Conservation (phyloP, 2,113 vertebrate species). For the Garra rufa region DNA sequence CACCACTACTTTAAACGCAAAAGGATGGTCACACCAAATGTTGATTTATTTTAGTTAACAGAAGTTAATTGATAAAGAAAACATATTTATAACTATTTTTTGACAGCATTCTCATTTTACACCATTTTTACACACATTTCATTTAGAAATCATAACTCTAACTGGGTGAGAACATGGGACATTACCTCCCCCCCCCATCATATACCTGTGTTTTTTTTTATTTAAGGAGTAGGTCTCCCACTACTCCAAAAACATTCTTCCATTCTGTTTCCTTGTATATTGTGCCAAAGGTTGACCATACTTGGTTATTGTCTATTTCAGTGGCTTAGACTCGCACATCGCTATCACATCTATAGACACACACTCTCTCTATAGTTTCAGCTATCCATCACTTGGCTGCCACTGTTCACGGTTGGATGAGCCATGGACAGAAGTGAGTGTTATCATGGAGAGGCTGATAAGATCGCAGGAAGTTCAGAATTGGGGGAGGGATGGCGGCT, state of each 20-base stretch:
- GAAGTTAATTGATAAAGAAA: no score
- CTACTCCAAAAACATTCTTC: neutral
- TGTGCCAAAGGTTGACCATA: slow-evolving; percentile 48
- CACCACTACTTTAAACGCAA: no score
- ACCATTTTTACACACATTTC: no score
- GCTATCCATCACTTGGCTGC: slow-evolving; percentile 48
- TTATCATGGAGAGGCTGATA: slow-evolving; percentile 44
- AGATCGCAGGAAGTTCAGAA: slow-evolving; percentile 29
- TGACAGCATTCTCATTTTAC: no score
- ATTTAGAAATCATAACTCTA: no score
- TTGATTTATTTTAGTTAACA: no score
- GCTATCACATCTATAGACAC: slow-evolving; percentile 10
- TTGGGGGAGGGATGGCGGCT: slow-evolving; percentile 23
- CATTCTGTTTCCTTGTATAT: neutral
- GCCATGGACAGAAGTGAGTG: slow-evolving; percentile 32
- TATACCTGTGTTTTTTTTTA: neutral
- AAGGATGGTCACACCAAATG: no score
- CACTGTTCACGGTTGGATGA: slow-evolving; percentile 39
- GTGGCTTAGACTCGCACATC: slow-evolving; percentile 36
- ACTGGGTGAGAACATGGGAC: no score
- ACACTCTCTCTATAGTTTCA: slow-evolving; percentile 46
- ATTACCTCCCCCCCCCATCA: no score
- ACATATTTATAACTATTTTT: no score
- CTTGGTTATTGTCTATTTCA: slow-evolving; percentile 41
- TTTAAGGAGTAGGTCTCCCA: neutral